Evolutionary conservation across 1,140 invertebrate species (phyloP).

Genomic region (Lineus longissimus): DNA sequence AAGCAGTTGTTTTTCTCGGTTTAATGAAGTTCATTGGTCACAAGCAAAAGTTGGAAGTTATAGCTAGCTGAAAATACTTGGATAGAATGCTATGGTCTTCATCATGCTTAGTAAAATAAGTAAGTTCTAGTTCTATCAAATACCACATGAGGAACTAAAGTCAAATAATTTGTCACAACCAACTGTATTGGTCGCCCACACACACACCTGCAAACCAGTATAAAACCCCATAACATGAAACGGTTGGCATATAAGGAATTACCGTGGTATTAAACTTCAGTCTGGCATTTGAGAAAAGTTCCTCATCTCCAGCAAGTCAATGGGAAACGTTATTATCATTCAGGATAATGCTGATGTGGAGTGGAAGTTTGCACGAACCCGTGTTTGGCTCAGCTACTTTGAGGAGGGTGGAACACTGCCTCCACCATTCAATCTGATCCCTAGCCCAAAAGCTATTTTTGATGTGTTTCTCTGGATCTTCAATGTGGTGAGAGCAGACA

Average conservation of each 20-base stretch:
- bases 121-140: too few species aligned
- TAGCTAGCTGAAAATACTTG: not conserved
- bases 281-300: too few species aligned
- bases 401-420: conserved; percentile 93
- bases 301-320: not conserved
- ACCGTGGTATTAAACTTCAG: too few species aligned
- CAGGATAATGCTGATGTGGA: conserved; percentile 93
- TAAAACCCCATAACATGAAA: too few species aligned
- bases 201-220: too few species aligned
- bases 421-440: conserved; percentile 82
- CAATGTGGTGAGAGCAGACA: conserved; percentile 55
- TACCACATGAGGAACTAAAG: too few species aligned
- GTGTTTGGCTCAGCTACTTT: conserved; percentile 98
- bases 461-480: conserved; percentile 79
- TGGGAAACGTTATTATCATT: conserved; percentile 9
- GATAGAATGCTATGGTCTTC: not conserved
- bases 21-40: not conserved
- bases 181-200: too few species aligned
- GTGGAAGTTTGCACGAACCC: conserved; percentile 93
- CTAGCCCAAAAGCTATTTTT: conserved; percentile 57
- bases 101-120: too few species aligned
- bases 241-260: too few species aligned
- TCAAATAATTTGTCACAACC: too few species aligned
- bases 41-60: not conserved
- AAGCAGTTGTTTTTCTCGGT: too few species aligned